Evolutionary conservation across 2,797 vertebrate genomes (phyloP).

Genomic region (Bryconaethiops microstoma): DNA sequence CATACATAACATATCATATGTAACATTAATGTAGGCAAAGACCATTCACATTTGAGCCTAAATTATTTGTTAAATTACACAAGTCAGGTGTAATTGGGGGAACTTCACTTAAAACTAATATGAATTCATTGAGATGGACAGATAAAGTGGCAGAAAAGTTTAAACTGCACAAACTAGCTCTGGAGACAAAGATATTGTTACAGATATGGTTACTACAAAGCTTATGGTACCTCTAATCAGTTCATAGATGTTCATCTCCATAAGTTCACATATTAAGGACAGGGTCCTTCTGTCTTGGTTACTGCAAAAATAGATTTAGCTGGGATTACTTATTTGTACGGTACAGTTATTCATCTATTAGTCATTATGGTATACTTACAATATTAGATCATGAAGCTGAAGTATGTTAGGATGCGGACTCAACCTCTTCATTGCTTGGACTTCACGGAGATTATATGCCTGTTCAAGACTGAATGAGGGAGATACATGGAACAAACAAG

Average conservation of each 20-base stretch:
- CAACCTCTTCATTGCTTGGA: constrained; percentile 85
- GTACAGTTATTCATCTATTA: background rate
- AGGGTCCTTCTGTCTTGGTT: constrained; percentile 85
- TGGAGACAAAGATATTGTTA: background rate
- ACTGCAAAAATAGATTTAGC: constrained; percentile 67
- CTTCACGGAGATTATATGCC: constrained; percentile 84
- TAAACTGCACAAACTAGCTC: constrained; percentile 20
- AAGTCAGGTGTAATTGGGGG: background rate
- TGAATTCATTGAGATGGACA: no score
- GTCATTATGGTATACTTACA: constrained; percentile 76
- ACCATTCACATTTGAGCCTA: no score
- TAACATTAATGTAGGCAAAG: no score
- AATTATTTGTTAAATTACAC: background rate
- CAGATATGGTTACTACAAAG: background rate
- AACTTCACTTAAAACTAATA: constrained; percentile 37
- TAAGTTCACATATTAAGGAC: constrained; percentile 90
- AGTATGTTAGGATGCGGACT: constrained; percentile 86
- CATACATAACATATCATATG: background rate
- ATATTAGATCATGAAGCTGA: constrained; percentile 83
- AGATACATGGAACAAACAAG: background rate
- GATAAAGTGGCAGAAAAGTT: background rate
- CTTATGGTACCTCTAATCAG: constrained; percentile 81
- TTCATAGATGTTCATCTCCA: constrained; percentile 94
- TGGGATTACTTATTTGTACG: constrained; percentile 8
- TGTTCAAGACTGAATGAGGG: constrained; percentile 79